A percentile compares a stretch with the other conserved stretches of the same genome.
These are phyloP conservation scores for Prolemur simus DNA, from an alignment of 2,113 vertebrate genomes.

Conservation along the genomic window DNA sequence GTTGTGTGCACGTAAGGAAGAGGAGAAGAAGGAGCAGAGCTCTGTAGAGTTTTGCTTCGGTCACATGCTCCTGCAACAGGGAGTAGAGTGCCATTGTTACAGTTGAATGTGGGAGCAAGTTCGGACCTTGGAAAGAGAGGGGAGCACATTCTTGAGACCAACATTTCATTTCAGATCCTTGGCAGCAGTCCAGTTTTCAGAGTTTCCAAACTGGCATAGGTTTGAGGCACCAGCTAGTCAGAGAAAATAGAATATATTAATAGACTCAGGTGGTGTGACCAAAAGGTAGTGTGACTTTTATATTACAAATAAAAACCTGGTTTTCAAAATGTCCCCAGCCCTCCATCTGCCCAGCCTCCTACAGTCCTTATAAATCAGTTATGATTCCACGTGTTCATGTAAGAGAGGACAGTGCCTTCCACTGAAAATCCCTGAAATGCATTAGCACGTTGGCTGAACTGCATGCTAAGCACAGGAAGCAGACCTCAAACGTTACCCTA, in stretches of 20 bases:
- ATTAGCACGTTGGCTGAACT: neutral
- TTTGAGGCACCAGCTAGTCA: neutral
- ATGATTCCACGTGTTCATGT: neutral
- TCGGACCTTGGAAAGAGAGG: neutral
- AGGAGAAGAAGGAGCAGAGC: neutral
- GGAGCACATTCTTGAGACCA: neutral
- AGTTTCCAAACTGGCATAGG: neutral
- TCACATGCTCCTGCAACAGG: neutral
- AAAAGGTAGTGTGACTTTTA: neutral
- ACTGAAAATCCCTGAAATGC: neutral
- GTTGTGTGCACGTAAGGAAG: neutral
- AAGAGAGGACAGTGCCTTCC: neutral
- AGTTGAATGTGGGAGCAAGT: neutral
- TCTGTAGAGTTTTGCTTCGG: neutral
- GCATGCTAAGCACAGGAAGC: neutral
- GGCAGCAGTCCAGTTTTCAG: neutral
- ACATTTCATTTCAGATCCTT: neutral
- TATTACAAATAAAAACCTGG: neutral
- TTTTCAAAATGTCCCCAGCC: neutral
- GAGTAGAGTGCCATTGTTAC: neutral
- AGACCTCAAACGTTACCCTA: neutral
- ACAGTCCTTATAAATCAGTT: neutral
- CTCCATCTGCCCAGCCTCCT: neutral
- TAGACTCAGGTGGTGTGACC: neutral
- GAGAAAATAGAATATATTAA: neutral